phyloP scores from a whole-genome alignment of 2,797 vertebrate species.

The Balearica regulorum region DNA sequence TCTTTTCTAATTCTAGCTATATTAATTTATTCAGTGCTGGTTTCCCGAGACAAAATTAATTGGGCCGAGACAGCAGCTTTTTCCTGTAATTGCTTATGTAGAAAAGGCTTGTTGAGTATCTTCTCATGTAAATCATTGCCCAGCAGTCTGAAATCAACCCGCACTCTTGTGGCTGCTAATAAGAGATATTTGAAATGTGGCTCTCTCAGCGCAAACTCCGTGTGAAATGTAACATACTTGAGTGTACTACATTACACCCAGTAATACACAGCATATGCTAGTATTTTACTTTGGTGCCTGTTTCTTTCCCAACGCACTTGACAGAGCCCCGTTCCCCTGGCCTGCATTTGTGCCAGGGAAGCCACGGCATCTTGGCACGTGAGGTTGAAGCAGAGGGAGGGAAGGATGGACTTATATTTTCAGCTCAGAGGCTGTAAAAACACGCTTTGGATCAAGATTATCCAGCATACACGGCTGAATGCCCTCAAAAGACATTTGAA shows the following conservation, averaged over 20 bases:
- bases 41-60: conserved; percentile 67
- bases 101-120: conserved; percentile 63
- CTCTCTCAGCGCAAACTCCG: neutral
- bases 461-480: neutral
- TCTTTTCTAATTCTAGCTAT: conserved; percentile 3
- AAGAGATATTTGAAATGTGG: neutral
- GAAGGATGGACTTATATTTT: neutral
- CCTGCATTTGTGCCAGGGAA: neutral
- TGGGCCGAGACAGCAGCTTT: conserved; percentile 43
- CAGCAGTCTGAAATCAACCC: conserved; percentile 48
- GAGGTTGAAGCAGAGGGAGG: neutral
- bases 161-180: neutral
- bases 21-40: conserved; percentile 53
- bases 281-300: neutral
- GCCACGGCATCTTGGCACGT: rapidly evolving
- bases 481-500: neutral
- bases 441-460: neutral
- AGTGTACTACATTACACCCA: neutral
- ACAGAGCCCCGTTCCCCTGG: neutral
- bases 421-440: neutral
- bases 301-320: neutral
- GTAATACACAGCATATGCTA: neutral
- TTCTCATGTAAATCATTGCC: conserved; percentile 65
- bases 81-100: conserved; percentile 55
- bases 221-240: neutral